Evolutionary conservation across 1,140 invertebrate genomes (phyloP).

Genomic region (Philotrypesis tridentata): DNA sequence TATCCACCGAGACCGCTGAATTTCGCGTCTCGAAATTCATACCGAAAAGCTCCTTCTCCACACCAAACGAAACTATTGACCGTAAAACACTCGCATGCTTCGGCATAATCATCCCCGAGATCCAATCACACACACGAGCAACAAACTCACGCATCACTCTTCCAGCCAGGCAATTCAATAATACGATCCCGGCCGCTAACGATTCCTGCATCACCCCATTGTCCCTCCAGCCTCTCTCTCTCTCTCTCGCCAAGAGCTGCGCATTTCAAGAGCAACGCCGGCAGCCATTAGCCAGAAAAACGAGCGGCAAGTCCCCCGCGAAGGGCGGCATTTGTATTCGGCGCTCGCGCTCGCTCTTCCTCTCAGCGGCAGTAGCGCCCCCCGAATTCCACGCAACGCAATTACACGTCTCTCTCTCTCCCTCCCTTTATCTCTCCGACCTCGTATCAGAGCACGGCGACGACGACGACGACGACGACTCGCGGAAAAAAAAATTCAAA

Average conservation of each 20-base stretch:
- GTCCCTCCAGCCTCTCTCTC: neutral
- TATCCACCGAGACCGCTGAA: too few relatives aligned
- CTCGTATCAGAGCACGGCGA: neutral
- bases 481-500: too few relatives aligned
- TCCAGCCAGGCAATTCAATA: neutral
- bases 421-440: neutral
- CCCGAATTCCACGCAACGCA: neutral
- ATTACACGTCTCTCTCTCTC: neutral
- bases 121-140: neutral
- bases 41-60: too few relatives aligned
- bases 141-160: neutral
- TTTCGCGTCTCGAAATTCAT: too few relatives aligned
- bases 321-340: slow-evolving; percentile 19
- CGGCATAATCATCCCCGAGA: too few relatives aligned
- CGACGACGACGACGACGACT: too few relatives aligned
- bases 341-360: neutral
- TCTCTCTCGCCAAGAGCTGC: neutral
- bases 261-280: neutral
- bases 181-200: neutral
- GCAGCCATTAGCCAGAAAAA: slow-evolving; percentile 11
- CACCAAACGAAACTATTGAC: too few relatives aligned
- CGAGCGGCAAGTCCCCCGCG: slow-evolving; percentile 5
- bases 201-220: neutral
- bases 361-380: neutral
- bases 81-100: too few relatives aligned